These are phyloP conservation scores for Vicugna pacos DNA, from an alignment of 2,113 vertebrate species.

Conservation along the genomic window DNA sequence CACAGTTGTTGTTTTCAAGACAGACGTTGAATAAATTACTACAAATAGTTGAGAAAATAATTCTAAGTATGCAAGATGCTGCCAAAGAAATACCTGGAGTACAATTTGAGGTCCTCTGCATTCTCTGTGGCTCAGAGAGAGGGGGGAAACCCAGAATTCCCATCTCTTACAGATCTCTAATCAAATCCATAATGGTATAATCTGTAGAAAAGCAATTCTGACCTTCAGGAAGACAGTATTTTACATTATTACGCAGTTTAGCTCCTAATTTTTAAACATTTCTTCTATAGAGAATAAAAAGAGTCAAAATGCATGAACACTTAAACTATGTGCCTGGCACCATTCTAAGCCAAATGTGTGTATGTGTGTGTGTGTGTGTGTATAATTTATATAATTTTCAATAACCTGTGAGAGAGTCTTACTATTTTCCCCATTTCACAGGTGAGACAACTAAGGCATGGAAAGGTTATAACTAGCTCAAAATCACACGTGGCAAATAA, in stretches of 20 bases:
- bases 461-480: neutral
- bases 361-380: too few relatives aligned
- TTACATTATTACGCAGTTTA: neutral
- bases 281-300: neutral
- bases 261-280: neutral
- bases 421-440: neutral
- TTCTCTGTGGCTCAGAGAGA: neutral
- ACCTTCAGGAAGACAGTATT: neutral
- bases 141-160: neutral
- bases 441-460: slow-evolving; percentile 11
- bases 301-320: neutral
- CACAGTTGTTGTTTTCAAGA: neutral
- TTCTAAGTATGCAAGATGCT: neutral
- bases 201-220: slow-evolving; percentile 8
- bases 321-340: neutral
- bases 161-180: neutral
- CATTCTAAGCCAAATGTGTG: neutral
- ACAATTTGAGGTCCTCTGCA: neutral
- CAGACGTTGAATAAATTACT: neutral
- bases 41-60: neutral
- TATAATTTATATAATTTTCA: neutral
- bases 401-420: neutral
- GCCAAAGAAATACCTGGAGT: neutral
- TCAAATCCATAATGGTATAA: neutral
- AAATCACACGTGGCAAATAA: neutral